phyloP scores from a whole-genome alignment of 2,113 vertebrate genomes.

The Hiodon alosoides region DNA sequence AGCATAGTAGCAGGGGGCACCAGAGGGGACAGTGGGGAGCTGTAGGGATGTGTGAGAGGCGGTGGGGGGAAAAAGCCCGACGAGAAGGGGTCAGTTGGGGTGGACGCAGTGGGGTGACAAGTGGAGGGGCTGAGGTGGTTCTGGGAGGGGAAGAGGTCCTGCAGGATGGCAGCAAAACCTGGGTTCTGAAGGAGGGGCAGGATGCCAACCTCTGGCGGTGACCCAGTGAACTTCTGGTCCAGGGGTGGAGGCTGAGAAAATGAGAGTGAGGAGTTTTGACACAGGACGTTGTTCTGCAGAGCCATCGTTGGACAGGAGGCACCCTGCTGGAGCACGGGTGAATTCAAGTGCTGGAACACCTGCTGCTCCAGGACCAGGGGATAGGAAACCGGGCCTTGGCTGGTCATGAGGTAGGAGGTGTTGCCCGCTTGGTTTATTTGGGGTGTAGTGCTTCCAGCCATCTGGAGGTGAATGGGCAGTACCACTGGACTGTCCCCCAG shows the following conservation, averaged over 20 bases:
- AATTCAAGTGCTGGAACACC: constrained; percentile 87
- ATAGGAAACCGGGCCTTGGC: constrained; percentile 81
- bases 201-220: constrained; percentile 71
- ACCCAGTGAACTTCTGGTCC: constrained; percentile 76
- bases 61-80: constrained; percentile 56
- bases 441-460: constrained; percentile 71
- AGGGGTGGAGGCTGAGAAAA: constrained; percentile 70
- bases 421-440: constrained; percentile 71
- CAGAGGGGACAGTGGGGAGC: constrained; percentile 76
- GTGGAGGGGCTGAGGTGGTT: constrained; percentile 58
- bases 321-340: constrained; percentile 73
- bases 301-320: constrained; percentile 61
- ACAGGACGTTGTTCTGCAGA: constrained; percentile 72
- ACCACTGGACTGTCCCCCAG: constrained; percentile 88
- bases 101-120: constrained; percentile 65
- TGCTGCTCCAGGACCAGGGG: constrained; percentile 91
- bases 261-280: constrained; percentile 60
- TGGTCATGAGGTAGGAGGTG: constrained; percentile 83
- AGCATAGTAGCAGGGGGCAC: constrained; percentile 89
- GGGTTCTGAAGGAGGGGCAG: constrained; percentile 81
- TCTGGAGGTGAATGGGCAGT: constrained; percentile 88
- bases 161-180: constrained; percentile 81
- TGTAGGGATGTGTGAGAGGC: constrained; percentile 72
- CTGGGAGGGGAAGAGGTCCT: constrained; percentile 85
- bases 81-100: constrained; percentile 57